Evolutionary conservation across 2,797 vertebrate genomes (phyloP).

Genomic region (Pantherophis vulpinus): DNA sequence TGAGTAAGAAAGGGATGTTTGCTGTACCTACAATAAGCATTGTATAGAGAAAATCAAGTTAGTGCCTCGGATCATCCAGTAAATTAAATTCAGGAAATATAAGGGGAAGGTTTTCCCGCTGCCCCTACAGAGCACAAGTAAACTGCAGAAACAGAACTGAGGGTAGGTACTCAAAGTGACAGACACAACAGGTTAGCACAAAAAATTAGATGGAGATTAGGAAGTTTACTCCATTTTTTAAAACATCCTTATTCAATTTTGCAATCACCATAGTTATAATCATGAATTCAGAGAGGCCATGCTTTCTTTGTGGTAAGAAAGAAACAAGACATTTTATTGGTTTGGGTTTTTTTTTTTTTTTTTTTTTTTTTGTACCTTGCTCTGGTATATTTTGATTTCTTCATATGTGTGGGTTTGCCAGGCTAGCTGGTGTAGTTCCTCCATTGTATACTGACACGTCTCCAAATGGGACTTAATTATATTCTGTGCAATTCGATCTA

Average conservation of each 20-base stretch:
- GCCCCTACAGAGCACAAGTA: not conserved
- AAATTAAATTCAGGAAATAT: not conserved
- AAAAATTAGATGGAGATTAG: not conserved
- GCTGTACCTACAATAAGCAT: not conserved
- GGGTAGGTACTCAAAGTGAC: not conserved
- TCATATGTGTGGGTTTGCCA: conserved; percentile 99
- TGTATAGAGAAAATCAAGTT: not conserved
- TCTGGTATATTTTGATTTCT: conserved; percentile 98
- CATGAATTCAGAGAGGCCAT: not conserved
- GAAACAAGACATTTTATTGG: not conserved
- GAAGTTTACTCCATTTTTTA: not conserved
- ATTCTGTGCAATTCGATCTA: conserved; percentile 98
- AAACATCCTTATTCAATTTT: not conserved
- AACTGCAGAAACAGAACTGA: not conserved
- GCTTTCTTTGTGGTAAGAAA: not conserved
- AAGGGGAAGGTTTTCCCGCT: not conserved
- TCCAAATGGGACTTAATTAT: conserved; percentile 99
- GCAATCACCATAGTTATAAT: not conserved
- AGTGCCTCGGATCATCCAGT: not conserved
- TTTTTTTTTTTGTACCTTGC: conserved; percentile 81
- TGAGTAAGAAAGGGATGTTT: not conserved
- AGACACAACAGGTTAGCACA: not conserved
- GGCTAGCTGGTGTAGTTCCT: conserved; percentile 95
- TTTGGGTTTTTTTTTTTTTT: no score
- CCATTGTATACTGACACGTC: conserved; percentile 97